Percentiles rank a stretch among this genome's conserved stretches.
These are phyloP conservation scores for Thinocorus orbignyianus DNA, from an alignment of 2,113 vertebrate species.

Conservation along the genomic window DNA sequence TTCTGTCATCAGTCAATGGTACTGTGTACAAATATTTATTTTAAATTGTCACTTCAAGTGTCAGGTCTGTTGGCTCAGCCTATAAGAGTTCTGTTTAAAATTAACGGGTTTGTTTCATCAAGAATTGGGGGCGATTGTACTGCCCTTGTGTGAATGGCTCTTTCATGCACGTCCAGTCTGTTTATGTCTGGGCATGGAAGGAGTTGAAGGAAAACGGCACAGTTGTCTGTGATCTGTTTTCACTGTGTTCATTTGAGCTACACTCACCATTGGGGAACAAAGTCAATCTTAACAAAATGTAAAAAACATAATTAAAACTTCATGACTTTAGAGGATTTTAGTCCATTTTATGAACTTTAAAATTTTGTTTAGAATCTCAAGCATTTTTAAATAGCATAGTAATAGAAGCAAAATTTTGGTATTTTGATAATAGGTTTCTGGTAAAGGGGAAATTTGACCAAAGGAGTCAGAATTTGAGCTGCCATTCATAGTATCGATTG, in stretches of 20 bases:
- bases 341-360: background rate
- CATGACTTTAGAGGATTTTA: background rate
- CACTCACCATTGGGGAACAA: background rate
- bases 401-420: background rate
- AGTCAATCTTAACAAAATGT: background rate
- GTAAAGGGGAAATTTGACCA: background rate
- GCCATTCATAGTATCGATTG: rapidly evolving
- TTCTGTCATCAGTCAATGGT: background rate
- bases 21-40: background rate
- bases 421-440: background rate
- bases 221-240: background rate
- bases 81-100: background rate
- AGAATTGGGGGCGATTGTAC: background rate
- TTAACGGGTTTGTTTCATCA: background rate
- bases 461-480: background rate
- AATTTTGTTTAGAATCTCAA: background rate
- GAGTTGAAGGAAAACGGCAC: background rate
- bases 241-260: rapidly evolving
- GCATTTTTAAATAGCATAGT: background rate
- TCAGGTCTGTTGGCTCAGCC: background rate
- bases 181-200: background rate
- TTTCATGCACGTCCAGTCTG: background rate
- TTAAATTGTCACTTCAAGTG: background rate
- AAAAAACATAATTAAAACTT: background rate
- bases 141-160: background rate